Conservation (phyloP, 2,797 vertebrate genomes). For the Cheirogaleus major region DNA sequence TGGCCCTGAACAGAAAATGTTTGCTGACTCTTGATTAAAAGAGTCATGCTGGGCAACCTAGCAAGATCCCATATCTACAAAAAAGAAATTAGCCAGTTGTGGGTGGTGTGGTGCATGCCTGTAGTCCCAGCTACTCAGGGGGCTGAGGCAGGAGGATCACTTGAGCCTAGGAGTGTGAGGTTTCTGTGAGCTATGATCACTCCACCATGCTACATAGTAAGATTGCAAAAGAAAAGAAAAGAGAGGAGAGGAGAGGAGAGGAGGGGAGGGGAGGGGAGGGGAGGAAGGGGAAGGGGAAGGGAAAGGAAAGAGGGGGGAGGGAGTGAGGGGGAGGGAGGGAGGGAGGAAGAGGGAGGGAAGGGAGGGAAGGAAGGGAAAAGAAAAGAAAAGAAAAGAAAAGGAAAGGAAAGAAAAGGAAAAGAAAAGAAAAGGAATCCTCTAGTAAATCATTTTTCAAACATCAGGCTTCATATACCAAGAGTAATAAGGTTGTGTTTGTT, state of each 20-base stretch:
- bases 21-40: not conserved
- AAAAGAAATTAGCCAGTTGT: not conserved
- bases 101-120: not conserved
- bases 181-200: not conserved
- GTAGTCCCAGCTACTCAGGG: not conserved
- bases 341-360: too few species aligned
- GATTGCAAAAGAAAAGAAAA: not conserved
- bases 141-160: not conserved
- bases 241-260: too few species aligned
- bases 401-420: too few species aligned
- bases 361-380: too few species aligned
- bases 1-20: not conserved
- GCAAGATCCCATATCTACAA: not conserved
- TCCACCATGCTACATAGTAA: not conserved
- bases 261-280: too few species aligned
- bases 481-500: not conserved
- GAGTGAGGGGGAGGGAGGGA: too few species aligned
- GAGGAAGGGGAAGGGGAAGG: too few species aligned
- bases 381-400: too few species aligned
- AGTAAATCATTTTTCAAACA: conserved; percentile 1
- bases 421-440: not conserved
- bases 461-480: not conserved
- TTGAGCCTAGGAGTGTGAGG: not conserved
- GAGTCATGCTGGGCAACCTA: not conserved
- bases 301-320: too few species aligned